Conservation (phyloP, 2,888 invertebrate species). For the Limnephilus marmoratus region DNA sequence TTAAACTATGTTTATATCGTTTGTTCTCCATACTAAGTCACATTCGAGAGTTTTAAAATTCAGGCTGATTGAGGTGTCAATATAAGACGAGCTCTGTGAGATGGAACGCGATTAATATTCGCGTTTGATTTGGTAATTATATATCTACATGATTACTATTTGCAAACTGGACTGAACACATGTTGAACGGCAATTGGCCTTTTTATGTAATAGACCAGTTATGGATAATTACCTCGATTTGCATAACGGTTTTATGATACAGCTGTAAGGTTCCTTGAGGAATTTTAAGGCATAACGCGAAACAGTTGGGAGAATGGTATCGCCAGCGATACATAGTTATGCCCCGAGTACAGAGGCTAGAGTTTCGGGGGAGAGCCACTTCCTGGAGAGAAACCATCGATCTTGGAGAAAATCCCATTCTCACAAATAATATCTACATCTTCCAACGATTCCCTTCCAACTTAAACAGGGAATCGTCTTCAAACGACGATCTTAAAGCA, state of each 20-base stretch:
- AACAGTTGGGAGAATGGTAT: slow-evolving; percentile 19
- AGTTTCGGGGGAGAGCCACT: slow-evolving; percentile 61
- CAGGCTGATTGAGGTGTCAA: neutral
- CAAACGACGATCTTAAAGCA: neutral
- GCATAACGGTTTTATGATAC: neutral
- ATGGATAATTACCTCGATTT: neutral
- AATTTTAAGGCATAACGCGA: neutral
- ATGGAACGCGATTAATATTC: neutral
- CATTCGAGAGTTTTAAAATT: neutral
- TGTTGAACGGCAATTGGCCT: neutral
- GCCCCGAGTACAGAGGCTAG: slow-evolving; percentile 62
- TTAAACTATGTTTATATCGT: neutral
- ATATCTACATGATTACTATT: neutral
- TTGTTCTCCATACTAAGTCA: neutral
- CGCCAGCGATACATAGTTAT: slow-evolving; percentile 53
- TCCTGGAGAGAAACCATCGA: slow-evolving; percentile 60
- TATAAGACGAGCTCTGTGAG: neutral
- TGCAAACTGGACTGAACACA: slow-evolving; percentile 8
- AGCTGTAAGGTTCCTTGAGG: neutral
- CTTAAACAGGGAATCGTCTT: neutral
- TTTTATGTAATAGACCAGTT: neutral
- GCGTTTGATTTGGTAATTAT: slow-evolving; percentile 14
- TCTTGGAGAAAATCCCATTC: neutral
- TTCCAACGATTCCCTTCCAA: slow-evolving; percentile 25
- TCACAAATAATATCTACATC: slow-evolving; percentile 54